These are phyloP conservation scores for Catocala sponsa DNA, from an alignment of 2,888 invertebrate species.

Conservation along the genomic window DNA sequence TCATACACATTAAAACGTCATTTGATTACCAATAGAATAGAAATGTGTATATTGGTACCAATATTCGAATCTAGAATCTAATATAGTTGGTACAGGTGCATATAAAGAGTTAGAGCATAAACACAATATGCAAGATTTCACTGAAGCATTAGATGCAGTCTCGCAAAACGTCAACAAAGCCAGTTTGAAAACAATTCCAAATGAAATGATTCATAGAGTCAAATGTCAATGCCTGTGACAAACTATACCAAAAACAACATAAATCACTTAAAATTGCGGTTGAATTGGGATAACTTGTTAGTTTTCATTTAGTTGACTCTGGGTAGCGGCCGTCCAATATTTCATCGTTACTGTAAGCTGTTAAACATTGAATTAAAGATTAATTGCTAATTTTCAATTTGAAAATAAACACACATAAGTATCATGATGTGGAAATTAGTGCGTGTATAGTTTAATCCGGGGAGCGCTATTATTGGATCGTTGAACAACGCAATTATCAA, in stretches of 20 bases:
- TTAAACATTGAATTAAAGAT: background rate
- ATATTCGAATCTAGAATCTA: too few species aligned
- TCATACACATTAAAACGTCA: too few species aligned
- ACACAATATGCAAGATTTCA: constrained; percentile 19
- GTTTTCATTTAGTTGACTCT: constrained; percentile 2
- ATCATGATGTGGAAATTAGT: too few species aligned
- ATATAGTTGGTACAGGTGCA: background rate
- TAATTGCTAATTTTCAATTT: background rate
- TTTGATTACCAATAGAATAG: too few species aligned
- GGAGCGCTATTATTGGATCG: constrained; percentile 12
- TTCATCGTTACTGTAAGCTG: background rate
- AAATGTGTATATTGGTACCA: too few species aligned
- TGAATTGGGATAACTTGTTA: constrained; percentile 3
- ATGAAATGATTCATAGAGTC: constrained; percentile 42
- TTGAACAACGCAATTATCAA: constrained; percentile 32
- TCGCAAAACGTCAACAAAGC: constrained; percentile 30
- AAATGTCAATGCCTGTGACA: constrained; percentile 34
- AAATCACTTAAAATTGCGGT: constrained; percentile 26
- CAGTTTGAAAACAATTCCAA: constrained; percentile 33
- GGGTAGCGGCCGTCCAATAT: background rate
- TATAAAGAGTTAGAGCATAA: constrained; percentile 6
- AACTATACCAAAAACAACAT: constrained; percentile 22
- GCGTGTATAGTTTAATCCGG: constrained; percentile 1
- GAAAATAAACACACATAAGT: too few species aligned
- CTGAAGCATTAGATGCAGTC: constrained; percentile 22